Evolutionary conservation across 2,797 vertebrate genomes (phyloP).

Genomic region (Mormyrops boulengeri): DNA sequence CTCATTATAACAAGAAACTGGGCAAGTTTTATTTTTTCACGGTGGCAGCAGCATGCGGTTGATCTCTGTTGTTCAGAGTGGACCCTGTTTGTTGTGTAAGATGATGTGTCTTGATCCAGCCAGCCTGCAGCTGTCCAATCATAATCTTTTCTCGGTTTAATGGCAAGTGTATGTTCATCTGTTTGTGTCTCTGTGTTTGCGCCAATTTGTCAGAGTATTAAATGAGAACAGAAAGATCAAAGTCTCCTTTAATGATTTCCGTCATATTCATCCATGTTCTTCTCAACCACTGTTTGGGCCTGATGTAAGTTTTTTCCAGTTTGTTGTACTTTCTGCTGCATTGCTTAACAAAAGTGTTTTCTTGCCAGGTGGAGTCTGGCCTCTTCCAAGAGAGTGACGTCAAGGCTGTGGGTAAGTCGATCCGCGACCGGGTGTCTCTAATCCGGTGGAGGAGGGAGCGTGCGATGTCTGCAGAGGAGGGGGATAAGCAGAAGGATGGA

Average conservation of each 20-base stretch:
- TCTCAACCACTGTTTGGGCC: background rate
- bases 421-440: conserved; percentile 86
- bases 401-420: conserved; percentile 92
- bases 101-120: background rate
- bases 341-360: background rate
- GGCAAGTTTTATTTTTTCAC: background rate
- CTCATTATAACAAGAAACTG: background rate
- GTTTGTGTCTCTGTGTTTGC: background rate
- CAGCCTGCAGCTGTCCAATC: background rate
- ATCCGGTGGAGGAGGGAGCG: conserved; percentile 89
- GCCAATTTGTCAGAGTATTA: background rate
- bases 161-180: background rate
- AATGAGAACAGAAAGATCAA: background rate
- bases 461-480: conserved; percentile 51
- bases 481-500: conserved; percentile 29
- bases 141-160: background rate
- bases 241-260: background rate
- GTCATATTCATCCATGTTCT: background rate
- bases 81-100: background rate
- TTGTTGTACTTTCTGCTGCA: background rate
- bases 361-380: conserved; percentile 83
- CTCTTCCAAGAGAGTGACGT: conserved; percentile 94
- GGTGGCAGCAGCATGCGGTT: background rate
- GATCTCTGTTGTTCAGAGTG: background rate
- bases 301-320: background rate